phyloP scores from a whole-genome alignment of 2,113 vertebrate genomes.

The Hemicordylus capensis region DNA sequence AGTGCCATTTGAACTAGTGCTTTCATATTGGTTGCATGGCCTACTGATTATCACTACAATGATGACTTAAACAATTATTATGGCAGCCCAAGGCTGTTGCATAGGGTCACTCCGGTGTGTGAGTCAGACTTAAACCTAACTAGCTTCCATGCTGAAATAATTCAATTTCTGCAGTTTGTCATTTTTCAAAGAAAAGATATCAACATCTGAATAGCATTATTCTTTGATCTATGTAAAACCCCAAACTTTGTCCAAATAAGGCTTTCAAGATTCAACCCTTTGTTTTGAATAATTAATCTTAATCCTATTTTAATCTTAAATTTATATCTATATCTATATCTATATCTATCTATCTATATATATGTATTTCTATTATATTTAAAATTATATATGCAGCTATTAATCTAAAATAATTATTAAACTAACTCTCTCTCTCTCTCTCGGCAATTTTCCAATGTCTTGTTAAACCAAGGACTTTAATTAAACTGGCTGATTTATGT shows the following conservation, averaged over 20 bases:
- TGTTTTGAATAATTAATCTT: not conserved
- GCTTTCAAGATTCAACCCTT: not conserved
- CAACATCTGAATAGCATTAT: not conserved
- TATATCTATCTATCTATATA: no score
- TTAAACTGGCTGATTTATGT: slow-evolving; percentile 16
- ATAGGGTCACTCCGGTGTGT: not conserved
- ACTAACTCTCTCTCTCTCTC: not conserved
- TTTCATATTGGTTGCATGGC: not conserved
- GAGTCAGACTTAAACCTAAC: not conserved
- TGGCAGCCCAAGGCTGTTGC: not conserved
- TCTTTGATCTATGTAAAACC: not conserved
- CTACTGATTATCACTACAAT: no score
- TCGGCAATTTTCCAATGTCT: not conserved
- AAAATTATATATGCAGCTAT: not conserved
- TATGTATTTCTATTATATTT: no score
- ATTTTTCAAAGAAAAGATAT: not conserved
- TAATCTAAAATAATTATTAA: not conserved
- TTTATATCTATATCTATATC: no score
- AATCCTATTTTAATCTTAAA: not conserved
- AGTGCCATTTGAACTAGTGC: not conserved
- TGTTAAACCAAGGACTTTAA: slow-evolving; percentile 26
- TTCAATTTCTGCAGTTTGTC: not conserved
- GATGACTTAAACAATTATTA: not conserved
- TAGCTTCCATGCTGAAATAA: not conserved
- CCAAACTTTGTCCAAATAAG: not conserved